phyloP scores from a whole-genome alignment of 2,888 invertebrate species.

The Ligdia adustata region DNA sequence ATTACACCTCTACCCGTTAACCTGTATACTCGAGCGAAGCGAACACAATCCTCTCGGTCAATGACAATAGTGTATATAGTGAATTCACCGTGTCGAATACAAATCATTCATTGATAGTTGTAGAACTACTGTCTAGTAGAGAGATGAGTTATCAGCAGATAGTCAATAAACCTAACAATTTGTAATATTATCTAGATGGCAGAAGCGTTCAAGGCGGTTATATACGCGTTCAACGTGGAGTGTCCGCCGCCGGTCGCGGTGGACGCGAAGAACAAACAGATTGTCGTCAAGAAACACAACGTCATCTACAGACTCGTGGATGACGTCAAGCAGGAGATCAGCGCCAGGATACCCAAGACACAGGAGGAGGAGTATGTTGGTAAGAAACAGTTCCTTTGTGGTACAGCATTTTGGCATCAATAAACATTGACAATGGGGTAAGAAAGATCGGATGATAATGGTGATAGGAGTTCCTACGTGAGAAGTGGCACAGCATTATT shows the following conservation, averaged over 20 bases:
- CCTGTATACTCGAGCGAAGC: too few relatives aligned
- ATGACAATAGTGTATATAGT: too few relatives aligned
- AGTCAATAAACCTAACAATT: too few relatives aligned
- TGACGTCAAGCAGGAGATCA: constrained; percentile 92
- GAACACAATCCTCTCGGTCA: too few relatives aligned
- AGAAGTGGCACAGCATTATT: too few relatives aligned
- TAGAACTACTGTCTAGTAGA: too few relatives aligned
- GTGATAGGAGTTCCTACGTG: too few relatives aligned
- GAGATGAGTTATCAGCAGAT: too few relatives aligned
- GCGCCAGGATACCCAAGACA: constrained; percentile 86
- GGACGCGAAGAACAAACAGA: constrained; percentile 77
- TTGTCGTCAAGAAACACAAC: constrained; percentile 89
- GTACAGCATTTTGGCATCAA: neutral
- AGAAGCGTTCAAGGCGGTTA: constrained; percentile 84
- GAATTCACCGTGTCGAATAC: too few relatives aligned
- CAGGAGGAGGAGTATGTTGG: constrained; percentile 92
- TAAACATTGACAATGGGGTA: neutral
- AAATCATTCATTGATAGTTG: too few relatives aligned
- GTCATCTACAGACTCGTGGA: constrained; percentile 97
- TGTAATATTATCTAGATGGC: constrained; percentile 65
- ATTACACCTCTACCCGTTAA: too few relatives aligned
- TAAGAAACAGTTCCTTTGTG: constrained; percentile 50
- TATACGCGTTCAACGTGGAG: constrained; percentile 95
- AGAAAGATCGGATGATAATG: too few relatives aligned
- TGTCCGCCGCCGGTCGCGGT: constrained; percentile 72